phyloP scores from a whole-genome alignment of 2,888 invertebrate genomes.

The Hypsopygia costalis region DNA sequence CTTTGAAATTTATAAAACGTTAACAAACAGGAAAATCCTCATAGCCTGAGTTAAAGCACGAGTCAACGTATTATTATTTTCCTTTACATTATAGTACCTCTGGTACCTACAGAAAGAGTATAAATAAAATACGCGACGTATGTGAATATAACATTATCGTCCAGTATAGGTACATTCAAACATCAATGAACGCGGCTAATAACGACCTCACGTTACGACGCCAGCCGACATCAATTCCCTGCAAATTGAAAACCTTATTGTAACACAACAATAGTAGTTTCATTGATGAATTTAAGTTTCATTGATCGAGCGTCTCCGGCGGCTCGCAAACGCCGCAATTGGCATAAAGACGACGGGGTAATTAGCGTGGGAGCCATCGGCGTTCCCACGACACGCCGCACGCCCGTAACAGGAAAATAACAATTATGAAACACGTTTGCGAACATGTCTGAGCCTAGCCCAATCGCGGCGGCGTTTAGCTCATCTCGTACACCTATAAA shows the following conservation, averaged over 20 bases:
- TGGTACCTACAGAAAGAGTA: no score
- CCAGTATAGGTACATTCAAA: not conserved
- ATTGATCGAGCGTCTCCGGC: constrained; percentile 45
- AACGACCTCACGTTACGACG: constrained; percentile 22
- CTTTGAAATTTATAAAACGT: no score
- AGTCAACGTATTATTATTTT: no score
- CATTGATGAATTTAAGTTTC: constrained; percentile 64
- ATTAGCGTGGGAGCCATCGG: constrained; percentile 66
- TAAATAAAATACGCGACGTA: no score
- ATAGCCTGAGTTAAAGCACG: no score
- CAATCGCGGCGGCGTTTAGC: constrained; percentile 10
- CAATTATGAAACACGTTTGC: constrained; percentile 47
- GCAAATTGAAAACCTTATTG: constrained; percentile 37
- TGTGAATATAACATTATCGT: not conserved
- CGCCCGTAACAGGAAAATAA: constrained; percentile 54
- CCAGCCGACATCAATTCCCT: constrained; percentile 31
- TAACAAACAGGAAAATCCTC: no score
- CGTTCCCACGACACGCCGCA: constrained; percentile 54
- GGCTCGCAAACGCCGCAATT: constrained; percentile 42
- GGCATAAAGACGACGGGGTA: constrained; percentile 44
- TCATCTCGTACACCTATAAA: not conserved
- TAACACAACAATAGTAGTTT: constrained; percentile 36
- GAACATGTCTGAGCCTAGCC: constrained; percentile 23
- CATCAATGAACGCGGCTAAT: constrained; percentile 5
- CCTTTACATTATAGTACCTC: no score